These are phyloP conservation scores for Colinus virginianus DNA, from an alignment of 2,113 vertebrate species.

Conservation along the genomic window DNA sequence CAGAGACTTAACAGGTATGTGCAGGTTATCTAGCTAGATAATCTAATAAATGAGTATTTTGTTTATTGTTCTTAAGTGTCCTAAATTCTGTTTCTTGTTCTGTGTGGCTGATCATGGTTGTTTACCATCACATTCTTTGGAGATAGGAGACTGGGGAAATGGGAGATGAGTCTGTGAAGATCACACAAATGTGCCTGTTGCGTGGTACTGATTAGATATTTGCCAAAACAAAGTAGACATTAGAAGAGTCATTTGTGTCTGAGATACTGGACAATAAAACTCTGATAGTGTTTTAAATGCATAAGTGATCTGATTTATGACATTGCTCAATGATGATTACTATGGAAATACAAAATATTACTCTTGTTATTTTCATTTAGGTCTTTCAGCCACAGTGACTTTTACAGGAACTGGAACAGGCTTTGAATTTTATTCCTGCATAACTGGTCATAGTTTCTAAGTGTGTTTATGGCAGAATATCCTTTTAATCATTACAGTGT, in stretches of 20 bases:
- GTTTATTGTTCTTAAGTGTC: background rate
- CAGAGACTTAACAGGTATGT: background rate
- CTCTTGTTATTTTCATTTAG: background rate
- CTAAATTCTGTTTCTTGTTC: background rate
- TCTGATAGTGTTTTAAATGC: background rate
- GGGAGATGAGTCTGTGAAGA: background rate
- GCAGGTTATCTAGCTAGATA: background rate
- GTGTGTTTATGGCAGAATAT: background rate
- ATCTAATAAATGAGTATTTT: background rate
- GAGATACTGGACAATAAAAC: background rate
- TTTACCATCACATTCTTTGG: background rate
- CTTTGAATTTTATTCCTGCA: background rate
- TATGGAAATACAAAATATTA: background rate
- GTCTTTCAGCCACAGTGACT: background rate
- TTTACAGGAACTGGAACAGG: background rate
- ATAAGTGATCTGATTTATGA: background rate
- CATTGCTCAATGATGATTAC: background rate
- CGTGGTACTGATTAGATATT: background rate
- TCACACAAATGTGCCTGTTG: rapidly evolving
- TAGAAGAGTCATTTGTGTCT: background rate
- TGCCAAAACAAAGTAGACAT: background rate
- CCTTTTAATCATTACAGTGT: background rate
- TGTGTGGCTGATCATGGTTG: background rate
- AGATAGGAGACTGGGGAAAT: background rate
- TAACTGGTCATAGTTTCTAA: background rate